A percentile compares a stretch with the other conserved stretches of the same genome.
These are phyloP conservation scores for Ploceus nigricollis DNA, from an alignment of 2,113 vertebrate species.

Conservation along the genomic window DNA sequence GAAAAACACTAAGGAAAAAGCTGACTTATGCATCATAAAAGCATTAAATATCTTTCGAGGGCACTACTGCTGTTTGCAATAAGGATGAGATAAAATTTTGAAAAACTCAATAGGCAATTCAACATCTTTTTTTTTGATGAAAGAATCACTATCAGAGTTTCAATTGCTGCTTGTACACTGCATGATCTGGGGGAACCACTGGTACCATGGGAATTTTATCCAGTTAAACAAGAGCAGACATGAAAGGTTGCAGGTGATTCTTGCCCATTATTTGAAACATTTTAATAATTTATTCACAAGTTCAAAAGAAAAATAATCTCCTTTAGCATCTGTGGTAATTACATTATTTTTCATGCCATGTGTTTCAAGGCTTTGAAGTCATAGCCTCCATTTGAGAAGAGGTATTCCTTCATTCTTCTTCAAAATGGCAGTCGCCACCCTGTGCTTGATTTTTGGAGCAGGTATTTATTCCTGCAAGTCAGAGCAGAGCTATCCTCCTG, in stretches of 20 bases:
- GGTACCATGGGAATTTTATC: neutral
- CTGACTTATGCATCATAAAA: neutral
- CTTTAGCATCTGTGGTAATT: neutral
- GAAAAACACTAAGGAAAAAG: neutral
- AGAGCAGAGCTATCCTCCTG: neutral
- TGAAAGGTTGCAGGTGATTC: neutral
- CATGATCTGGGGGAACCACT: neutral
- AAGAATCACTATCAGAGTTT: neutral
- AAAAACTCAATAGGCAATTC: neutral
- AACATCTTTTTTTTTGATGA: neutral
- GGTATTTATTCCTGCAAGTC: neutral
- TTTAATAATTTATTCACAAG: neutral
- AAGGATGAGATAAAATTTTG: neutral
- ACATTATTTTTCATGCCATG: neutral
- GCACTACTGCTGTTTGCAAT: neutral
- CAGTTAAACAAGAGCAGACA: neutral
- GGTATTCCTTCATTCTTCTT: neutral
- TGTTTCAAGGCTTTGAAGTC: slow-evolving; percentile 5
- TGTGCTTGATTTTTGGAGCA: neutral
- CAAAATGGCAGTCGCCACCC: neutral
- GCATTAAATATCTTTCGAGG: neutral
- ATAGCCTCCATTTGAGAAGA: neutral
- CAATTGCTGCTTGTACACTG: neutral
- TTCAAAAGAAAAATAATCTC: neutral
- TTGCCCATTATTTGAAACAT: neutral